These are phyloP conservation scores for Anguilla megastoma DNA, from an alignment of 2,797 vertebrate genomes.

Conservation along the genomic window DNA sequence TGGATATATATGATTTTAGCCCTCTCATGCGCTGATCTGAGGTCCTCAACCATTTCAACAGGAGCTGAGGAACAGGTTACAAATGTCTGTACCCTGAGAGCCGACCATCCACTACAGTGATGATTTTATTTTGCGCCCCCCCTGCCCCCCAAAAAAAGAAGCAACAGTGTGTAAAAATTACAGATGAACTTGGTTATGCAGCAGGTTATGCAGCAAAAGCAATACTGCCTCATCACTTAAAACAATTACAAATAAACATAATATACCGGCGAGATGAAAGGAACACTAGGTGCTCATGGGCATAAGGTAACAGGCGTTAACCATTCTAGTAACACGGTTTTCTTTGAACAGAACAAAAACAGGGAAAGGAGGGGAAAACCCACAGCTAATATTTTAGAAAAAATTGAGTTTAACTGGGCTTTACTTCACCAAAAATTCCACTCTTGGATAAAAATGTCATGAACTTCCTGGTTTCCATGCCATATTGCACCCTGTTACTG, in stretches of 20 bases:
- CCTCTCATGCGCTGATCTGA: not conserved
- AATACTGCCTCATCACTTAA: not conserved
- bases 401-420: not conserved
- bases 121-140: not conserved
- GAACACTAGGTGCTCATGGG: not conserved
- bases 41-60: too few relatives aligned
- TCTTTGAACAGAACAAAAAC: not conserved
- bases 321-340: too few relatives aligned
- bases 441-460: not conserved
- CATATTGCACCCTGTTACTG: not conserved
- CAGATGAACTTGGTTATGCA: not conserved
- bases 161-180: not conserved
- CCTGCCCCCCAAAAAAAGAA: too few relatives aligned
- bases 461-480: not conserved
- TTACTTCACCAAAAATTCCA: not conserved
- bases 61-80: too few relatives aligned
- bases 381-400: not conserved
- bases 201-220: too few relatives aligned
- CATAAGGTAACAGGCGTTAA: not conserved
- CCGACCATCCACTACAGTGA: conserved; percentile 17
- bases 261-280: not conserved
- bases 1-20: not conserved
- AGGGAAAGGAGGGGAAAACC: not conserved
- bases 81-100: not conserved
- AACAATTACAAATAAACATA: not conserved